These are phyloP conservation scores for Patella depressa DNA, from an alignment of 2,888 invertebrate species.

Conservation along the genomic window DNA sequence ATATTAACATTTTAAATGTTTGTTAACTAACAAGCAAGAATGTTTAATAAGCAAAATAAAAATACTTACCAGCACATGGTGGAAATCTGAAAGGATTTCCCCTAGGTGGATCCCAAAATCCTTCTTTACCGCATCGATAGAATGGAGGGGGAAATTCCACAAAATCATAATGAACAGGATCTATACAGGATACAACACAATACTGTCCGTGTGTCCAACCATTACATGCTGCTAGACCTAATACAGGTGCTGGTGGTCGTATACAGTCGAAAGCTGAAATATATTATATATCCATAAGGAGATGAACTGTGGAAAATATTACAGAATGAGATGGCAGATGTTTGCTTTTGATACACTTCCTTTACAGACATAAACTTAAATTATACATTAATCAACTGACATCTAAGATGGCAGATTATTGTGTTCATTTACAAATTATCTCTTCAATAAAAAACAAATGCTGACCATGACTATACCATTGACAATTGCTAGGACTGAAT, in stretches of 20 bases:
- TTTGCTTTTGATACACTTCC: too few relatives aligned
- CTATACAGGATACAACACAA: constrained; percentile 64
- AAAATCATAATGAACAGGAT: constrained; percentile 75
- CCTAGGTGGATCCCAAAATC: constrained; percentile 81
- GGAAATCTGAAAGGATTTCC: constrained; percentile 56
- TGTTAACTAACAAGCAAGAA: too few relatives aligned
- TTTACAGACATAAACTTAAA: too few relatives aligned
- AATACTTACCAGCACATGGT: constrained; percentile 52
- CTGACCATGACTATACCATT: too few relatives aligned
- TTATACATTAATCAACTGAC: too few relatives aligned
- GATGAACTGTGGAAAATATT: too few relatives aligned
- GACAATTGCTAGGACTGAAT: too few relatives aligned
- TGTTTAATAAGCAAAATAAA: background rate
- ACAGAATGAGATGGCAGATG: too few relatives aligned
- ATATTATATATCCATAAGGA: background rate
- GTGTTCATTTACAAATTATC: too few relatives aligned
- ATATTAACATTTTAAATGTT: too few relatives aligned
- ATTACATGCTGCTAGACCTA: constrained; percentile 47
- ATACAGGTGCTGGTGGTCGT: constrained; percentile 48
- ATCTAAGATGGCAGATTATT: too few relatives aligned
- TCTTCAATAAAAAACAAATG: too few relatives aligned
- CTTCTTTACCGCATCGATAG: constrained; percentile 98
- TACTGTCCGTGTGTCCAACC: constrained; percentile 44
- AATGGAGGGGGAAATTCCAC: constrained; percentile 95
- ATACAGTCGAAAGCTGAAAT: constrained; percentile 54